phyloP scores from a whole-genome alignment of 2,113 vertebrate species.

The Trematocara nigrifrons region DNA sequence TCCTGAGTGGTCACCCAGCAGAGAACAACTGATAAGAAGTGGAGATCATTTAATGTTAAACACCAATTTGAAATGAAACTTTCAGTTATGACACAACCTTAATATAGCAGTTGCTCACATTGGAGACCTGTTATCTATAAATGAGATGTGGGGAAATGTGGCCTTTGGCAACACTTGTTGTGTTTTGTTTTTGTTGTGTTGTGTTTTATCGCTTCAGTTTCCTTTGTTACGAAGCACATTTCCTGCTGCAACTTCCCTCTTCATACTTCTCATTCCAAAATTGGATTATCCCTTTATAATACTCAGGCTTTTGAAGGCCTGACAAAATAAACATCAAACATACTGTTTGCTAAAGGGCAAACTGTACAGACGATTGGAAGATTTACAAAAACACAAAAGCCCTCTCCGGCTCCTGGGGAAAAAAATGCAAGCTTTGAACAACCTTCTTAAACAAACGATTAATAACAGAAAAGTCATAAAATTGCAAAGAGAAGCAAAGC shows the following conservation, averaged over 20 bases:
- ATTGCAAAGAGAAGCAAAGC: not conserved
- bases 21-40: conserved; percentile 25
- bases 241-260: not conserved
- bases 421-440: not conserved
- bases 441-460: not conserved
- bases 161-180: not conserved
- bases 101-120: not conserved
- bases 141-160: not conserved
- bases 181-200: no score
- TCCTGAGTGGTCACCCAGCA: conserved; percentile 35
- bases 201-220: not conserved
- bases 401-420: not conserved
- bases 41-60: not conserved
- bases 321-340: conserved; percentile 37
- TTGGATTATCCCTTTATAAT: conserved; percentile 8
- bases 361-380: not conserved
- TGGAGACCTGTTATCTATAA: not conserved
- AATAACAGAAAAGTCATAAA: not conserved
- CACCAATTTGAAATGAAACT: not conserved
- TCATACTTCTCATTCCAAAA: not conserved
- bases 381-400: conserved; percentile 8
- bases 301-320: conserved; percentile 23
- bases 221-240: no score
- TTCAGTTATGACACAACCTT: not conserved
- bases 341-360: conserved; percentile 12